Base-by-base conservation (phyloP, 1,140 invertebrate species). In the Rhagoletis zephyria region DNA sequence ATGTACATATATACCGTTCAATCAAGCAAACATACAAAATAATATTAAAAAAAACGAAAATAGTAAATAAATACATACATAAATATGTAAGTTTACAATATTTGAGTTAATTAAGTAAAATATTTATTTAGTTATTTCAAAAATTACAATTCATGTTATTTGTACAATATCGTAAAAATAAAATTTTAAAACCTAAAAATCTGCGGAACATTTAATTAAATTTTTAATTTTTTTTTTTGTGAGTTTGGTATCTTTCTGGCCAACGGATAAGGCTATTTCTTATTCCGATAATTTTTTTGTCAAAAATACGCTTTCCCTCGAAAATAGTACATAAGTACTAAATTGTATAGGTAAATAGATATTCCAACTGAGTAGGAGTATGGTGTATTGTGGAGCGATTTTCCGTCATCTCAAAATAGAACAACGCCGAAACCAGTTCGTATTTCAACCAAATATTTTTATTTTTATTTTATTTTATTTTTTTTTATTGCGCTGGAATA, bases 71-170 rank as follows among this genome's bases (percentile, higher is more conserved):
- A 45, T 16, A 77, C 48, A 14, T 42, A 40, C 6, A 60, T 63
- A 81, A 81, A 56, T 56, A 67, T 16, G 12, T 40, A 56, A n/a
- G 9, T 56, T 7, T 12, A 59, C 48, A 56, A 19, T 56, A 56
- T 81, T 81, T 81, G 74, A 51, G 56, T 81, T 81, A 81, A 81
- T 81, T 81, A 81, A 81, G 74, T 81, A 81, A 81, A 81, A 81
- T 81, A 81, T 81, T 81, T 81, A 81, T 81, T 81, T 81, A 81
- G 74, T 56, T 81, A 56, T 56, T 81, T 81, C 48, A 81, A 81
- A 81, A 81, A 81, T 81, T 81, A 81, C 74, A 81, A 56, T 81
- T 56, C 74, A 56, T 81, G 74, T 81, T 81, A 81, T 81, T 81
- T 81, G 48, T 81, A 81, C 74, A 81, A 81, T 81, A 81, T 81